Base-by-base conservation (phyloP, 1,140 invertebrate genomes). In the Lanistes nyassanus region DNA sequence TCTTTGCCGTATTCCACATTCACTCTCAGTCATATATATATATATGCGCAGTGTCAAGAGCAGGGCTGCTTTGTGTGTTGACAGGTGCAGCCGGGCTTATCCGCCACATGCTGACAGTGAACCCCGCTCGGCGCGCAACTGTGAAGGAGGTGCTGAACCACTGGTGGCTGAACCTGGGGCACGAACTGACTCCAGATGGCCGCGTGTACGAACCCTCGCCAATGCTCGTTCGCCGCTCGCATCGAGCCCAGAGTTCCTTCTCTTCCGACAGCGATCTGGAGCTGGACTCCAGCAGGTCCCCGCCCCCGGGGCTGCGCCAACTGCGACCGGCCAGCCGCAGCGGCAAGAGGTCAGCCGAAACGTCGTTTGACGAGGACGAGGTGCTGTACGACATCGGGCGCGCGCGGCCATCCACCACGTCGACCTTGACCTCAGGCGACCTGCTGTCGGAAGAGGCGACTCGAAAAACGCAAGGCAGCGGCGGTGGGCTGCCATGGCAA, bases 71-170 rank as follows among this genome's bases (percentile, higher is more conserved):
- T n/a, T 67, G n/a, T 34, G 13, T 67, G 36, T 67, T 47, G 1
- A 39, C 88, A 95, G 96, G 94, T 81, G 97, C 97, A 11, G 98
- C 97, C 21, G 94, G 95, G 51, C 91, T 99, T 29, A 99, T 99
- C 74, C 92, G 94, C 60, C 94, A 96, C 72, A 96, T 99, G 93
- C 90, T 99, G 71, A 97, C 95, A 0, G 96, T 98, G 0, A 95
- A 95, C 85, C 96, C 97, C 0, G 90, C 92, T 26, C 93, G 95
- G 84, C 91, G 98, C 81, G 96, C 97, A 9, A 95, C 95, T 79
- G 97, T 99, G 78, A 94, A 95, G 79, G 96, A 96, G 87, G 97
- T 99, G 56, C 98, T 97, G 85, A 92, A 93, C 34, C 96, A 99
- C 91, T 95, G 95, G 95, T 94, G 93, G 93, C 89, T 99, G 58